These are phyloP conservation scores for Drosophila ambigua DNA, from an alignment of 1,140 invertebrate genomes.

Conservation along the genomic window DNA sequence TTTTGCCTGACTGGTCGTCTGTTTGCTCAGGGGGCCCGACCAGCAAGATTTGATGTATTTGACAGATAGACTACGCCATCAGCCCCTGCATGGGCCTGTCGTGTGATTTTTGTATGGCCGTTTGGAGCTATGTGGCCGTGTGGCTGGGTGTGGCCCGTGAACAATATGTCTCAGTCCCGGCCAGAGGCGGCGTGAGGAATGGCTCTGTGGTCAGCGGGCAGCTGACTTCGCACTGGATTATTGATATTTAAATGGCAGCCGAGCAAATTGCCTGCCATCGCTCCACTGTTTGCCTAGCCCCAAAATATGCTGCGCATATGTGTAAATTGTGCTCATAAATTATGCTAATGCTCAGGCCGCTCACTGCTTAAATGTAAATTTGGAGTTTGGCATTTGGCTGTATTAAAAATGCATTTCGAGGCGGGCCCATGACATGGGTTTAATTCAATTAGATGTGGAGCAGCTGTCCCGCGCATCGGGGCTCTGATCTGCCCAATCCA, in stretches of 20 bases:
- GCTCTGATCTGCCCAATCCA: not conserved
- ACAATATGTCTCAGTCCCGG: constrained; percentile 71
- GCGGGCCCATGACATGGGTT: constrained; percentile 21
- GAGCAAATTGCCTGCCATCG: constrained; percentile 21
- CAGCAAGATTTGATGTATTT: constrained; percentile 70
- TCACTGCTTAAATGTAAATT: constrained; percentile 4
- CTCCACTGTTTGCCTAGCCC: not conserved
- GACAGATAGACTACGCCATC: constrained; percentile 64
- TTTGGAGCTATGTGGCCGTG: too few relatives aligned
- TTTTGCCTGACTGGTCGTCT: constrained; percentile 32
- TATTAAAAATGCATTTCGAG: constrained; percentile 57
- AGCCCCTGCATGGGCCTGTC: constrained; percentile 19
- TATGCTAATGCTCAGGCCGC: constrained; percentile 37
- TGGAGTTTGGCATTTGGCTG: constrained; percentile 11
- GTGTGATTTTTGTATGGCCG: constrained; percentile 63
- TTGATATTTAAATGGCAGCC: constrained; percentile 49
- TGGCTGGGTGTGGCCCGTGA: constrained; percentile 27
- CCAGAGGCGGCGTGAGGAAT: constrained; percentile 48
- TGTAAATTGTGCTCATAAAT: constrained; percentile 41
- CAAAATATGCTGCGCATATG: constrained; percentile 34
- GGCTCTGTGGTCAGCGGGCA: constrained; percentile 25
- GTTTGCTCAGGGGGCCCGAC: constrained; percentile 40
- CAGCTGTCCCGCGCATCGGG: constrained; percentile 25
- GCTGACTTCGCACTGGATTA: constrained; percentile 19
- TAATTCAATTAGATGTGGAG: constrained; percentile 62